Percentiles rank a stretch among this genome's conserved stretches.
phyloP scores from a whole-genome alignment of 2,113 vertebrate species.

The Tonatia bakeri region DNA sequence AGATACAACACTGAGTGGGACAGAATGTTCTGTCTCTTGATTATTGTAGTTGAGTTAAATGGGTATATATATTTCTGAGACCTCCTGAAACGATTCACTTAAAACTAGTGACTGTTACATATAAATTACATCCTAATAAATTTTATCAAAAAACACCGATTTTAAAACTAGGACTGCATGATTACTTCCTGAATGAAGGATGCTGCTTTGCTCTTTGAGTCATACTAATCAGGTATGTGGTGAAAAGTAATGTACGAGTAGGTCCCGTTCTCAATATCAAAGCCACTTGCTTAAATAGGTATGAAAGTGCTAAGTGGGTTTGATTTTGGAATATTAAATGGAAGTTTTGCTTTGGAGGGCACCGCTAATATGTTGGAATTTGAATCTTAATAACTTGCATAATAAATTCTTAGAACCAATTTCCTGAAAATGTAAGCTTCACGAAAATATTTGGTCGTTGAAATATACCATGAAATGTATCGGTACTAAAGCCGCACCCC shows the following conservation, averaged over 20 bases:
- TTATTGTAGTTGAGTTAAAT: not conserved
- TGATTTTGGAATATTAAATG: constrained; percentile 30
- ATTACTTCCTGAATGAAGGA: not conserved
- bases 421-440: not conserved
- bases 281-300: not conserved
- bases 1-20: not conserved
- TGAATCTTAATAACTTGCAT: not conserved
- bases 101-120: not conserved
- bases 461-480: not conserved
- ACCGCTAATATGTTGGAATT: not conserved
- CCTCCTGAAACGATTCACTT: not conserved
- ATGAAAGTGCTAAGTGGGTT: not conserved
- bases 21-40: not conserved
- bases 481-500: not conserved
- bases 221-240: not conserved
- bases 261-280: not conserved
- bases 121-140: not conserved
- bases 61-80: not conserved
- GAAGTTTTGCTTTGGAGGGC: not conserved
- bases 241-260: not conserved
- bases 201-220: not conserved
- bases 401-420: not conserved
- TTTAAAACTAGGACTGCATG: not conserved
- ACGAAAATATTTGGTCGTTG: not conserved
- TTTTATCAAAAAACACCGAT: not conserved